Conservation (phyloP, 2,797 vertebrate species). For the Gastrophryne carolinensis region DNA sequence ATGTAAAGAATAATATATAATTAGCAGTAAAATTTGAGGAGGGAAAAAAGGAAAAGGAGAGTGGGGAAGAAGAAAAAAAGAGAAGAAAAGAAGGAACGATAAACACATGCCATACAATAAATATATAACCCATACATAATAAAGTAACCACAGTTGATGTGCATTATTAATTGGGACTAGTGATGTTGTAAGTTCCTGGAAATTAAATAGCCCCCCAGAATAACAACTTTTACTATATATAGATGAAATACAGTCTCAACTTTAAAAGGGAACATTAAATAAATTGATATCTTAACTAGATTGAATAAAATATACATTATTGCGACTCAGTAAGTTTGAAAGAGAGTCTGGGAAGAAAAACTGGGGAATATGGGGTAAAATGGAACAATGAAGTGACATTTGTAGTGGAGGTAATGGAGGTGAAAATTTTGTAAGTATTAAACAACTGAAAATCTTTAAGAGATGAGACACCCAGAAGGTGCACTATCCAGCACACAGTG, state of each 20-base stretch:
- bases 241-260: background rate
- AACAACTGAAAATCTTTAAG: background rate
- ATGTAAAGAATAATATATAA: too few species aligned
- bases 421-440: background rate
- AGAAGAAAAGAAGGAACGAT: background rate
- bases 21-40: too few species aligned
- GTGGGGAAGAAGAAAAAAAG: background rate
- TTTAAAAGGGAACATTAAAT: background rate
- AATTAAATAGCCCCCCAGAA: background rate
- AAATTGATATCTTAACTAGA: too few species aligned
- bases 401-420: background rate
- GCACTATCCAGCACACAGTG: conserved; percentile 1
- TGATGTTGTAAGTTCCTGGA: too few species aligned
- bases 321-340: background rate
- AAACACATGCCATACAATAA: background rate
- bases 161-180: too few species aligned
- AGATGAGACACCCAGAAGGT: conserved; percentile 20
- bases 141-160: background rate
- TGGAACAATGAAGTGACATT: background rate
- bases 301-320: too few species aligned
- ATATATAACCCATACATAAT: background rate
- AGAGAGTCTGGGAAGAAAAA: background rate
- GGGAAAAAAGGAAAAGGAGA: too few species aligned
- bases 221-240: background rate
- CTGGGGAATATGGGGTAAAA: background rate